A percentile compares a stretch with the other conserved stretches of the same genome.
Evolutionary conservation across 2,797 vertebrate species (phyloP).

Genomic region (Erpetoichthys calabaricus): DNA sequence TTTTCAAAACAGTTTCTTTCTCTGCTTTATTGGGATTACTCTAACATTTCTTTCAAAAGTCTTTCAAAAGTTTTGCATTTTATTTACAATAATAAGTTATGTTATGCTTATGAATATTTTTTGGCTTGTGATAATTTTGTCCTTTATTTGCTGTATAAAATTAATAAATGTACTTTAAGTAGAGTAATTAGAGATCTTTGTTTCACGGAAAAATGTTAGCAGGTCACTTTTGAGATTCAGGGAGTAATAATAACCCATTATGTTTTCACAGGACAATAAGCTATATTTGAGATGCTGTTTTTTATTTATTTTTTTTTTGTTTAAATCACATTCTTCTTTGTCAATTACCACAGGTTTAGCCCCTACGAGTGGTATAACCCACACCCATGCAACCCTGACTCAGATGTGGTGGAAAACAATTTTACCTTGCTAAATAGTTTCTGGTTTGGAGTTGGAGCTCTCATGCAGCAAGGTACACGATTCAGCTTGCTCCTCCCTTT

Average conservation of each 20-base stretch:
- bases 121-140: too few species aligned
- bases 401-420: slow-evolving; percentile 99
- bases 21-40: too few species aligned
- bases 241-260: slow-evolving; percentile 13
- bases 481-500: slow-evolving; percentile 75
- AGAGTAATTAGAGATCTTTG: too few species aligned
- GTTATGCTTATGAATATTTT: too few species aligned
- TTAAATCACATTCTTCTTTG: slow-evolving; percentile 68
- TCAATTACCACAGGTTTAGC: slow-evolving; percentile 93
- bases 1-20: too few species aligned
- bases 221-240: too few species aligned
- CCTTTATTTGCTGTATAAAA: too few species aligned
- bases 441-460: slow-evolving; percentile 99
- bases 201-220: too few species aligned
- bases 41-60: too few species aligned
- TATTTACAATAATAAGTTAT: too few species aligned
- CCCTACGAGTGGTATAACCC: slow-evolving; percentile 99
- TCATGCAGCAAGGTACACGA: slow-evolving; percentile 99
- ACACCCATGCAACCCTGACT: slow-evolving; percentile 96
- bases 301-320: slow-evolving; percentile 25
- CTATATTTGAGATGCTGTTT: slow-evolving; percentile 13
- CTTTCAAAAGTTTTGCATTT: too few species aligned
- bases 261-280: slow-evolving; percentile 61
- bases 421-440: slow-evolving; percentile 99
- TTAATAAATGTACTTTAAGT: too few species aligned